Percentiles rank a stretch among this genome's conserved stretches.
These are phyloP conservation scores for Noctua pronuba DNA, from an alignment of 2,888 invertebrate species.

Conservation along the genomic window DNA sequence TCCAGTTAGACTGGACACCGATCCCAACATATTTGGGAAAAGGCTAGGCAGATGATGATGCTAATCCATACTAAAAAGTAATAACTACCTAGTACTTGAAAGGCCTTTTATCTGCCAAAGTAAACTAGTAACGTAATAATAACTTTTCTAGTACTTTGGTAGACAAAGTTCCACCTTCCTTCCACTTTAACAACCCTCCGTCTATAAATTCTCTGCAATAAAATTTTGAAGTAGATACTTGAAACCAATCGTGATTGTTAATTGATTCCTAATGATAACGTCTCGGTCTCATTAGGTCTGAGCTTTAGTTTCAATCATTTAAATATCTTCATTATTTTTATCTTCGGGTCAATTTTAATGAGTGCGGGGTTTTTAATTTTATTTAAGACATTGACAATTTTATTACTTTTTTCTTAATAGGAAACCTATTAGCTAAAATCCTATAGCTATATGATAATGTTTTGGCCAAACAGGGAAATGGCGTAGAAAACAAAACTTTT, in stretches of 20 bases:
- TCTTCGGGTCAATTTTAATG: background rate
- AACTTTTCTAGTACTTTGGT: constrained; percentile 9
- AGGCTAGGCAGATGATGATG: too few relatives aligned
- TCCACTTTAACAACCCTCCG: background rate
- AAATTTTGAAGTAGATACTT: constrained; percentile 30
- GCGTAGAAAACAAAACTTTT: background rate
- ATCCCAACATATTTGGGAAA: too few relatives aligned
- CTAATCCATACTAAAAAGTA: background rate
- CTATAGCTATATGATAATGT: background rate
- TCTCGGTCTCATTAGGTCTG: constrained; percentile 5
- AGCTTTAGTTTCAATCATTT: constrained; percentile 22
- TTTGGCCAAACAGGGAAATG: background rate
- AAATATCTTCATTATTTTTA: constrained; percentile 22
- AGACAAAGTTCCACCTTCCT: background rate
- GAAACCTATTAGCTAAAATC: too few relatives aligned
- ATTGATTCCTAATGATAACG: constrained; percentile 37
- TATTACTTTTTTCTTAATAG: background rate
- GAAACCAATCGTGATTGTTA: constrained; percentile 43
- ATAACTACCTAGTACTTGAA: background rate
- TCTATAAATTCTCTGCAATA: constrained; percentile 19
- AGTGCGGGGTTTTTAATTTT: background rate
- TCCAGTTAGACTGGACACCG: too few relatives aligned
- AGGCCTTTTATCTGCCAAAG: background rate
- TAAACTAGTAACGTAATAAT: background rate
- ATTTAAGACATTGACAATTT: background rate